A percentile compares a stretch with the other conserved stretches of the same genome.
Conservation (phyloP, 2,888 invertebrate genomes). For the Lasius fuliginosus region DNA sequence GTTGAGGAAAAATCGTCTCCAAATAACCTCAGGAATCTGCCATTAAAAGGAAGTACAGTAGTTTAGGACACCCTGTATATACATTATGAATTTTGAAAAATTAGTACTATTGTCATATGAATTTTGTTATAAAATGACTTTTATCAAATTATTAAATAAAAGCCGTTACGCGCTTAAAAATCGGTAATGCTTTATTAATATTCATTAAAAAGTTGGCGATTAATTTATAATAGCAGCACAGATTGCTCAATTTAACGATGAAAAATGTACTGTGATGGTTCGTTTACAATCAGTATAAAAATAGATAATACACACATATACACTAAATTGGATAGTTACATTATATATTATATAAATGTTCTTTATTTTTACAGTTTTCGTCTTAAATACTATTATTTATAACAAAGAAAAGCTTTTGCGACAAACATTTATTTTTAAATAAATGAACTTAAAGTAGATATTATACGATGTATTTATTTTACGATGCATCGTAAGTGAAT, state of each 20-base stretch:
- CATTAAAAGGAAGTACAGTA: no score
- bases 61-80: no score
- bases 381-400: not conserved
- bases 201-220: not conserved
- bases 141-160: not conserved
- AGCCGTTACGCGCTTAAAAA: not conserved
- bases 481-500: not conserved
- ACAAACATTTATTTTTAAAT: constrained; percentile 4
- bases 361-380: not conserved
- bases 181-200: not conserved
- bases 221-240: not conserved
- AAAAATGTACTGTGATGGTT: constrained; percentile 3
- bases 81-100: constrained; percentile 1
- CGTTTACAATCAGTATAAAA: not conserved
- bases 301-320: not conserved
- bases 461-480: not conserved
- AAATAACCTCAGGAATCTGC: no score
- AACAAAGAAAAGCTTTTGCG: not conserved
- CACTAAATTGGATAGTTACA: not conserved
- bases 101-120: not conserved
- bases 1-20: no score
- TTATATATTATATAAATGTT: not conserved
- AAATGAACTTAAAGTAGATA: not conserved
- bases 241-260: not conserved
- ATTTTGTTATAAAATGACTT: not conserved